Evolutionary conservation across 1,140 invertebrate species (phyloP).

Genomic region (Lasioglossum albipes): DNA sequence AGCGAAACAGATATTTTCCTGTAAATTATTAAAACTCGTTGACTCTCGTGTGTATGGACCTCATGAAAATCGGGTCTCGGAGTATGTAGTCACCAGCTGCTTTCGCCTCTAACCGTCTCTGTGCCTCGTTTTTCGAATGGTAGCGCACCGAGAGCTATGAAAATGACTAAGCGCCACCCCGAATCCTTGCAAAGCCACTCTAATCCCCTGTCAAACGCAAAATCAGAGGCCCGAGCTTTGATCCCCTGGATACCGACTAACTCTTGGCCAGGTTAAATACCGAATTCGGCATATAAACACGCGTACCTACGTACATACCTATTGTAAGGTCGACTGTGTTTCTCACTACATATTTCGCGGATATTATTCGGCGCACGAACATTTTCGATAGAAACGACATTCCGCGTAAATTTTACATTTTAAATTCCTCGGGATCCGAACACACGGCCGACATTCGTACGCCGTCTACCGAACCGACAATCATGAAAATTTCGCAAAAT

Average conservation of each 20-base stretch:
- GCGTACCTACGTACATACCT: too few species aligned
- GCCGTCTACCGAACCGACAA: too few species aligned
- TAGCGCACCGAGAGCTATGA: constrained; percentile 50
- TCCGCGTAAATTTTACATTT: too few species aligned
- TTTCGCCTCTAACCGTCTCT: constrained; percentile 12
- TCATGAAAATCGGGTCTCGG: not conserved
- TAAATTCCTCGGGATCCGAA: too few species aligned
- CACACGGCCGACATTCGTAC: too few species aligned
- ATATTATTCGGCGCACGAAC: too few species aligned
- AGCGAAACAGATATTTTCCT: constrained; percentile 14
- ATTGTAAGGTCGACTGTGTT: too few species aligned
- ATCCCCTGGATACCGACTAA: constrained; percentile 51
- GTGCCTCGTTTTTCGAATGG: constrained; percentile 23
- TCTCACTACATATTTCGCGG: too few species aligned
- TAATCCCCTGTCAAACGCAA: constrained; percentile 73
- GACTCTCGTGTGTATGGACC: not conserved
- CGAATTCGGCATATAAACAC: not conserved
- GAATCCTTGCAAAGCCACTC: constrained; percentile 70
- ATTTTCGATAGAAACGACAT: too few species aligned
- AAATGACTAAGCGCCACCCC: constrained; percentile 69
- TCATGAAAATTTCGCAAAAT: too few species aligned
- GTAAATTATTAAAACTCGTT: constrained; percentile 3
- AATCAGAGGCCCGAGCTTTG: constrained; percentile 65
- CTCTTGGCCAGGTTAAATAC: not conserved
- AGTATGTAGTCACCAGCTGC: constrained; percentile 18